Evolutionary conservation across 2,113 vertebrate species (phyloP), one percentile per base, ranked within the genome.

Genomic region (Mugil cephalus): DNA sequence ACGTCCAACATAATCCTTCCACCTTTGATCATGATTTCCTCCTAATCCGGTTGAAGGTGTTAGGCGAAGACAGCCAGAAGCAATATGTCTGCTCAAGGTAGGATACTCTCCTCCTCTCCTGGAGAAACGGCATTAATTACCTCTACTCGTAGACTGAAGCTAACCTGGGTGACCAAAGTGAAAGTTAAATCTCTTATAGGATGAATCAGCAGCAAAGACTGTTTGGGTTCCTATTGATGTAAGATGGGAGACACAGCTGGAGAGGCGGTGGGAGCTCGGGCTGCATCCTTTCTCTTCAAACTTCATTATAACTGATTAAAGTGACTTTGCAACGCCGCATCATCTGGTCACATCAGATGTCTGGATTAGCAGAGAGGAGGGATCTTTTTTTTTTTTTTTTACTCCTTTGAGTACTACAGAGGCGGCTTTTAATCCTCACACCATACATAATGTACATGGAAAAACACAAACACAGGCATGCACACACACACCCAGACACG

Each of bases 301-400:
- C 78, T 76, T 92, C 87, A 93, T 93, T 92, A 90, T 56, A 71
- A 78, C 84, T 93, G 90, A 94, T 93, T 93, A 92, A 94, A 93
- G 91, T 84, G 91, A 89, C 86, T 91, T 85, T 88, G 85, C 83
- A 73, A 81, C 85, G 38, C 74, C 52, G 24, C 74, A 74, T 89
- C 88, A 86, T 91, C 88, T 92, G 89, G 70, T 84, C 79, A 84
- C 87, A 85, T 90, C 83, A 89, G 72, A 88, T 40, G 74, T 76
- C 38, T 52, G 70, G 86, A 86, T 87, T 88, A 90, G 54, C 77
- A 73, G 69, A 69, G 66, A 56, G 73, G 72, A 77, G 39, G 38
- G 42, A 39, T 59, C 74, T 66, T 77, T 51, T 34, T 55, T 55
- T 30, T 54, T 21, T 56, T 61, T 40, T 81, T 62, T 40, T 43